Evolutionary conservation across 2,888 invertebrate genomes (phyloP), one percentile per base, ranked within the genome.

Genomic region (Cremastinae sp.): DNA sequence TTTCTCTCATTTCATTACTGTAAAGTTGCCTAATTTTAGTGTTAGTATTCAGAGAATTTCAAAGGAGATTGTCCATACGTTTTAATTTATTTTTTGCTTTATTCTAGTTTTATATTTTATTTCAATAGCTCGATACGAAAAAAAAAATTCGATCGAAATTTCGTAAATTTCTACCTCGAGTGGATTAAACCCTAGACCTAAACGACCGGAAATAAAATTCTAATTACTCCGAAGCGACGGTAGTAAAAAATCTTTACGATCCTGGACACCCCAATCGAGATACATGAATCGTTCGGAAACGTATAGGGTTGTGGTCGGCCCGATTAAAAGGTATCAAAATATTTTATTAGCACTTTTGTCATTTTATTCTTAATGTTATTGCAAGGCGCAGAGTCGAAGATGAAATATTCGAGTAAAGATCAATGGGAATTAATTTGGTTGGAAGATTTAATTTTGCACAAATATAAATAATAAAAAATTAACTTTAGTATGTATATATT

Each of bases 121-220:
- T n/a, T n/a, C n/a, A n/a, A n/a, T n/a, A n/a, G n/a, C n/a, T n/a
- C n/a, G n/a, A n/a, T n/a, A n/a, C 10, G 22, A 16, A 36, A 43
- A 36, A 59, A 77, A 77, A 65, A 22, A 18, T 38, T 2, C 14
- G 8, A 14, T 1, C 7, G 5, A 43, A 49, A 43, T 54, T 74
- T 74, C 14, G 73, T 2, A 20, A 61, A 61, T 38, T 36, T 34
- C 10, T 51, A n/a, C 58, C 34, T 53, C 65, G 51, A 74, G 70
- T 70, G 73, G 61, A 74, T 77, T 77, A 49, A 61, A 65, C 41
- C 65, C 36, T 65, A 43, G 43, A 22, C 61, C 61, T 61, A 38
- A 79, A 77, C 78, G 73, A 69, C 66, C 65, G 71, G 58, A 64
- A 78, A 79, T 80, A 80, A 80, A 80, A 80, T 77, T 79, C 78